Conservation (phyloP, 2,113 vertebrate genomes). For the Xiphophorus couchianus region DNA sequence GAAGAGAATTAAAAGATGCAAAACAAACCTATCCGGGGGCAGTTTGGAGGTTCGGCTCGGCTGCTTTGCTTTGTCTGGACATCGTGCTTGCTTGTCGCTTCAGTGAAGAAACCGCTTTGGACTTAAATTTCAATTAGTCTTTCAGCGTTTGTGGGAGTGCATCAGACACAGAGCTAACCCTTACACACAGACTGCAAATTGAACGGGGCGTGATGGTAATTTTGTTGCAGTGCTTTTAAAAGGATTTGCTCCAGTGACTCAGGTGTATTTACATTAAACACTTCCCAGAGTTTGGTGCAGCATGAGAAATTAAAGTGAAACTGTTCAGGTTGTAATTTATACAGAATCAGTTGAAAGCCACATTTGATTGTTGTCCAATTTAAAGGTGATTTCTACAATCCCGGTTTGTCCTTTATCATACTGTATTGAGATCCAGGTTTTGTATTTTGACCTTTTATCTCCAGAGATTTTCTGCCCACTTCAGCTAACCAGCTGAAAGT, state of each 20-base stretch:
- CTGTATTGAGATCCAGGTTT: not conserved
- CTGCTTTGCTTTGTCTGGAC: not conserved
- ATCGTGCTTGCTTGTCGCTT: not conserved
- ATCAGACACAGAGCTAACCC: conserved; percentile 7
- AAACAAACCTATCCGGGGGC: conserved; percentile 1
- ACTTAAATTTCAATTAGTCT: not conserved
- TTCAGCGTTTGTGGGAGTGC: not conserved
- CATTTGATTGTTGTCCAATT: not conserved
- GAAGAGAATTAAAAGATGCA: not conserved
- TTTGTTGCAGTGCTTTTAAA: conserved; percentile 1
- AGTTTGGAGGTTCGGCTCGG: not conserved
- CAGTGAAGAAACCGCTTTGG: not conserved
- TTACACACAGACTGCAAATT: not conserved
- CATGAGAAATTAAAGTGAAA: not conserved
- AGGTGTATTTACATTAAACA: conserved; percentile 16
- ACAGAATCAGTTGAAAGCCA: not conserved
- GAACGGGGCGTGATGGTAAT: not conserved
- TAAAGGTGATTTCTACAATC: not conserved
- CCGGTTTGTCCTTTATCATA: not conserved
- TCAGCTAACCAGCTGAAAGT: not conserved
- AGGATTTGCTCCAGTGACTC: not conserved
- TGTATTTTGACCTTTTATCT: not conserved
- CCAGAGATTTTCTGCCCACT: not conserved
- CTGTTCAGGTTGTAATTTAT: not conserved
- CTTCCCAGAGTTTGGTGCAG: not conserved